Evolutionary conservation across 2,113 vertebrate species (phyloP).

Genomic region (Rhegmatorhina hoffmannsi): DNA sequence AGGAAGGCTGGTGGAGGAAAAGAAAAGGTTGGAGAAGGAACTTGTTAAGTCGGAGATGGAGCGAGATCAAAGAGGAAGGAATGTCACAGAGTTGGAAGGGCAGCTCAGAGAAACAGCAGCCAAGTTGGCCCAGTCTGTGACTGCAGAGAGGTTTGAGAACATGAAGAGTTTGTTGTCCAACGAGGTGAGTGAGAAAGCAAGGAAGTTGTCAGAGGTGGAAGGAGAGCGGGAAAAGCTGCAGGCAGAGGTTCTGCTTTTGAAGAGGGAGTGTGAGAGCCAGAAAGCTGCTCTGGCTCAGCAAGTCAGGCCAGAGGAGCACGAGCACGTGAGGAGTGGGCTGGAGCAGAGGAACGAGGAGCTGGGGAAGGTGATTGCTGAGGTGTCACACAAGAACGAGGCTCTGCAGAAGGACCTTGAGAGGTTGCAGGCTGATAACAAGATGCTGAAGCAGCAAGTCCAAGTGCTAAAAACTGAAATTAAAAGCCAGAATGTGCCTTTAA

Average conservation of each 20-base stretch:
- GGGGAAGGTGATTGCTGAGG: conserved; percentile 78
- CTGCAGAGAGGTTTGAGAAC: conserved; percentile 86
- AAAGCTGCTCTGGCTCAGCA: conserved; percentile 50
- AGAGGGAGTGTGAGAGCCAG: conserved; percentile 76
- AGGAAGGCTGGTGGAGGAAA: conserved; percentile 82
- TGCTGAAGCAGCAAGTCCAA: conserved; percentile 84
- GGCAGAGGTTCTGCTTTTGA: conserved; percentile 80
- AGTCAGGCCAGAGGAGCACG: conserved; percentile 77
- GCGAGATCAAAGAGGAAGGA: conserved; percentile 74
- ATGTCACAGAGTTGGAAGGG: conserved; percentile 70
- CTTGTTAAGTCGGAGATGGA: conserved; percentile 74
- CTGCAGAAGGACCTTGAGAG: conserved; percentile 85
- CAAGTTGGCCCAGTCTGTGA: conserved; percentile 72
- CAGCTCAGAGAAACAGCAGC: conserved; percentile 76
- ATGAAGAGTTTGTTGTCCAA: conserved; percentile 86
- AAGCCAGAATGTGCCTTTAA: conserved; percentile 81
- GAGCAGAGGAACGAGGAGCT: conserved; percentile 79
- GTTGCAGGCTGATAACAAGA: conserved; percentile 76
- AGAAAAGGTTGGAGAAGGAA: conserved; percentile 81
- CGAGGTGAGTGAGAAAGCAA: conserved; percentile 86
- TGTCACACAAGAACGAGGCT: conserved; percentile 80
- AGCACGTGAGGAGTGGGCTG: conserved; percentile 73
- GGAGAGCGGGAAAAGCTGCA: conserved; percentile 80
- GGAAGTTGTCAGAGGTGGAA: conserved; percentile 79
- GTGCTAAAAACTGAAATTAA: conserved; percentile 81